Evolutionary conservation across 2,797 vertebrate species (phyloP), one percentile per base, ranked within the genome.

Genomic region (Periophthalmus magnuspinnatus): DNA sequence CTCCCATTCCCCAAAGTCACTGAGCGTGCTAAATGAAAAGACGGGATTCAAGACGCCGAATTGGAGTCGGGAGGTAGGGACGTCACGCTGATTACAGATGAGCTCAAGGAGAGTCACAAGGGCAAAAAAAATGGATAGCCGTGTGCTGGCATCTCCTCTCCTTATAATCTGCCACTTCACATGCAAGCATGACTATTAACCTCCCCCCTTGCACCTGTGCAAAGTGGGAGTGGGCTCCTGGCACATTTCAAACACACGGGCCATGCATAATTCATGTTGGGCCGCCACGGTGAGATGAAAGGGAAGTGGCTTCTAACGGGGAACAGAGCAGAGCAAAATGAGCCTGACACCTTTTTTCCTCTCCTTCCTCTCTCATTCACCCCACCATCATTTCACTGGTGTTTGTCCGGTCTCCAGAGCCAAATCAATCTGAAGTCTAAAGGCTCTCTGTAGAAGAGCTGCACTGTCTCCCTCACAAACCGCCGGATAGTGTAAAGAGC

Each of bases 251-350:
- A 79, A 84, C 67, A 71, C 52, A 70, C 52, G 0, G 22, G 28
- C 50, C 16, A 88, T 93, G 81, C 80, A 93, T 93, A 86, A 93
- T 93, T 90, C 90, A 93, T 85, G 70, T 36, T 0, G 0, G 34
- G 33, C 70, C 10, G 72, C 81, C 69, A 72, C 16, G 7, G 74
- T 3, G 33, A 89, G 87, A 91, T 91, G 89, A 91, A 91, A 90
- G 84, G 66, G 60, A 74, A 79, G 72, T 84, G 71, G 52, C 78
- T 70, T 85, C 73, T 61, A 70, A 75, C 78, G 47, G 56, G 66
- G 63, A 81, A 75, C 67, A 67, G 72, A 75, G 77, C 21, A 24
- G 70, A 60, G 72, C 80, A 71, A 86, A 79, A 88, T 84, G 72
- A 88, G 86, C 76, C 77, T 33, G 69, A 78, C 78, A 68, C 74